Conservation (phyloP, 2,113 vertebrate genomes). For the Mungos mungo region DNA sequence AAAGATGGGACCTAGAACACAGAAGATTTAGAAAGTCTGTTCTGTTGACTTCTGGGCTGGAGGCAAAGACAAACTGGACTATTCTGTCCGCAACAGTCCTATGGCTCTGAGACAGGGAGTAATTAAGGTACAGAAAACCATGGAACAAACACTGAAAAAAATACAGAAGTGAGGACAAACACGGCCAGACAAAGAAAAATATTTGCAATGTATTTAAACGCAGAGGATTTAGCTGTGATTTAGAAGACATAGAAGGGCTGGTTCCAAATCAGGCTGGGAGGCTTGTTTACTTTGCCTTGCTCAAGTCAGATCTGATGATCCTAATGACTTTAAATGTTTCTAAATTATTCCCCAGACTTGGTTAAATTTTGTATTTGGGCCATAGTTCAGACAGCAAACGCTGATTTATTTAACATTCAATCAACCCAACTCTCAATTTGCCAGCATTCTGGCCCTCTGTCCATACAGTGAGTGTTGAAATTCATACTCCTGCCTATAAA, state of each 20-base stretch:
- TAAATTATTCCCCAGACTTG: slow-evolving; percentile 29
- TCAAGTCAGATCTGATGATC: slow-evolving; percentile 28
- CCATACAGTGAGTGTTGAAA: background rate
- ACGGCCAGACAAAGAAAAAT: background rate
- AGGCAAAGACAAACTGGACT: background rate
- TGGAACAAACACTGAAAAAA: background rate
- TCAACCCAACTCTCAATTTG: background rate
- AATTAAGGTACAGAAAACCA: background rate
- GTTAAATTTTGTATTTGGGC: background rate
- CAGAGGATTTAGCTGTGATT: background rate
- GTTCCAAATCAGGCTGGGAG: background rate
- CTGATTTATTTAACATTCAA: background rate
- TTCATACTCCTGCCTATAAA: background rate
- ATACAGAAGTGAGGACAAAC: background rate
- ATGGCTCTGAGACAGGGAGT: background rate
- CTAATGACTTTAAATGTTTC: slow-evolving; percentile 36
- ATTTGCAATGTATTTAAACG: background rate
- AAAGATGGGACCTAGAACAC: background rate
- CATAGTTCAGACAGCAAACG: background rate
- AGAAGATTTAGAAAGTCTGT: background rate
- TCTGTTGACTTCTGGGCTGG: background rate
- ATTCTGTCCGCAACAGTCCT: background rate
- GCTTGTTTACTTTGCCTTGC: slow-evolving; percentile 34
- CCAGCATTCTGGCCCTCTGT: background rate
- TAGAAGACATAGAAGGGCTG: background rate